Evolutionary conservation across 1,140 invertebrate species (phyloP).

Genomic region (Asbolus verrucosus): DNA sequence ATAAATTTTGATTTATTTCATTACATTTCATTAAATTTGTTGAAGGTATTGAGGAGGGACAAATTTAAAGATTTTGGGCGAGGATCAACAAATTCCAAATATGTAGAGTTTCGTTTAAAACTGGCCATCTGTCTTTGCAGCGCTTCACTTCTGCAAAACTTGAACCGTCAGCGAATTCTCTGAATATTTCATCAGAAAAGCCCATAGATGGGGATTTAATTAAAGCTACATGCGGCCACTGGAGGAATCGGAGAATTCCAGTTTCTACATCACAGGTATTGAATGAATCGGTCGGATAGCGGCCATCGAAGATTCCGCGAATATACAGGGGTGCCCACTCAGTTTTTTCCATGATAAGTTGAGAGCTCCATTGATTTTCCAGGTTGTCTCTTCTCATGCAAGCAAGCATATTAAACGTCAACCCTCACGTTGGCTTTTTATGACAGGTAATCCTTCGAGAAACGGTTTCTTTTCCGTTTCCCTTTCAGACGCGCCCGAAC

Average conservation of each 20-base stretch:
- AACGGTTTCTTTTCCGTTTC: too few relatives aligned
- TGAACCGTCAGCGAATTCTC: constrained; percentile 26
- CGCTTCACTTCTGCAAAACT: background rate
- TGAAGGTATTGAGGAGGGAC: too few relatives aligned
- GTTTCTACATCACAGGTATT: constrained; percentile 1
- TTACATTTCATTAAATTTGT: too few relatives aligned
- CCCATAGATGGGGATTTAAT: constrained; percentile 53
- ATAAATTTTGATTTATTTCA: too few relatives aligned
- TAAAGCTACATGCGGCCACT: constrained; percentile 48
- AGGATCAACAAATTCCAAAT: too few relatives aligned
- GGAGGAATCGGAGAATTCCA: constrained; percentile 43
- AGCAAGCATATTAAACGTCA: background rate
- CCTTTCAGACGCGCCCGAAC: constrained; percentile 1
- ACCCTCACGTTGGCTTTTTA: constrained; percentile 23
- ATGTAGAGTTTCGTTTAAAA: too few relatives aligned
- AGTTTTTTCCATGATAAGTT: too few relatives aligned
- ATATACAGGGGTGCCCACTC: background rate
- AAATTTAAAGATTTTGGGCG: too few relatives aligned
- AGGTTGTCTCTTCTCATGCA: background rate
- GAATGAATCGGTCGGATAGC: too few relatives aligned
- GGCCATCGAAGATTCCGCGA: constrained; percentile 6
- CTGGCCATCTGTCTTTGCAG: too few relatives aligned
- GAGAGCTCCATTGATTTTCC: background rate
- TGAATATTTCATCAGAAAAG: constrained; percentile 51
- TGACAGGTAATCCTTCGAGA: constrained; percentile 3